Conservation (phyloP, 2,888 invertebrate species). For the Epirrhoe tristata region DNA sequence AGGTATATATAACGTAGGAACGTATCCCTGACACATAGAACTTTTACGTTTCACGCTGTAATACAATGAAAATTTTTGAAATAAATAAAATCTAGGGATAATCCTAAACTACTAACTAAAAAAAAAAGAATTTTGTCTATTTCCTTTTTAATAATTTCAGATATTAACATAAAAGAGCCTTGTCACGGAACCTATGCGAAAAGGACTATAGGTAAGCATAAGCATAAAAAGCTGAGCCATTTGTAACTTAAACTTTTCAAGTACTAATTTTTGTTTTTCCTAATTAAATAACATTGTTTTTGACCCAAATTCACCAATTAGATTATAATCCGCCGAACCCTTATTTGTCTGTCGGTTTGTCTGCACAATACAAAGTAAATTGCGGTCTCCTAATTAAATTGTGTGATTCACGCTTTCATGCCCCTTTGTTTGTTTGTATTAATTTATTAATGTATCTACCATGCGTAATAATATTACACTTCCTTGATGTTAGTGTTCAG, state of each 20-base stretch:
- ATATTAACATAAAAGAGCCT: no score
- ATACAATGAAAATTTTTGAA: no score
- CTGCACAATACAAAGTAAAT: constrained; percentile 53
- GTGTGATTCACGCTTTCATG: constrained; percentile 57
- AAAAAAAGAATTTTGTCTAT: no score
- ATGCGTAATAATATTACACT: constrained; percentile 11
- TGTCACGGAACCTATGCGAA: no score
- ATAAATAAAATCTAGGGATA: no score
- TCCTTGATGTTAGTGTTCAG: not conserved
- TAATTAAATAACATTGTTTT: not conserved
- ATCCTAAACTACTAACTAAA: no score
- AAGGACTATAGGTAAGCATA: no score
- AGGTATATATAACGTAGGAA: no score
- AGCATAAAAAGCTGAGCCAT: no score
- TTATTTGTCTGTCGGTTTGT: constrained; percentile 52
- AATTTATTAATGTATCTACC: constrained; percentile 24
- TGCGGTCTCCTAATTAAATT: constrained; percentile 57
- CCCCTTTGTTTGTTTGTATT: constrained; percentile 55
- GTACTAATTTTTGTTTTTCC: not conserved
- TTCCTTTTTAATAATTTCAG: no score
- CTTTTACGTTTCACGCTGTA: no score
- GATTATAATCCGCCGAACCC: constrained; percentile 40
- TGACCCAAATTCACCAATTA: constrained; percentile 14
- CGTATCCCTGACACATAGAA: no score
- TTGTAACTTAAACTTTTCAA: not conserved